Conservation (phyloP, 2,888 invertebrate species). For the Melanostoma mellinum region DNA sequence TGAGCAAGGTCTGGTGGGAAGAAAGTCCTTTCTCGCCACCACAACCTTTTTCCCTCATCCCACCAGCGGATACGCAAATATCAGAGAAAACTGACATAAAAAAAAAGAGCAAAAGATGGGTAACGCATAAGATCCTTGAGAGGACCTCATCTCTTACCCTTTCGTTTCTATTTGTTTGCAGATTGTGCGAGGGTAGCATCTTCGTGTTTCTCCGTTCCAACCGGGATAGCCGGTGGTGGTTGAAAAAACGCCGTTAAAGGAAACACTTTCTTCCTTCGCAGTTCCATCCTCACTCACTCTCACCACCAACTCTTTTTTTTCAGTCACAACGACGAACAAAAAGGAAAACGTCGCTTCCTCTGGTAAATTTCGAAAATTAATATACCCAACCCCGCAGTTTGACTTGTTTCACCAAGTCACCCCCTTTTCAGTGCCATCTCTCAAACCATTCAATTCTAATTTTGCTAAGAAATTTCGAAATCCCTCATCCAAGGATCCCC, state of each 20-base stretch:
- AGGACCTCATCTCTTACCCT: constrained; percentile 51
- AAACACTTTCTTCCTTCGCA: background rate
- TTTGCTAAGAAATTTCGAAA: constrained; percentile 49
- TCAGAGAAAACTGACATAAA: constrained; percentile 45
- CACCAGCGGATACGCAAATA: constrained; percentile 48
- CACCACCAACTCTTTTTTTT: background rate
- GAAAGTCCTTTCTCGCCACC: constrained; percentile 33
- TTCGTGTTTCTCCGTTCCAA: background rate
- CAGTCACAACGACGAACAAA: background rate
- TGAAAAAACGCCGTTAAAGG: constrained; percentile 13
- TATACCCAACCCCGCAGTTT: constrained; percentile 23
- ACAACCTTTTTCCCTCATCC: constrained; percentile 3
- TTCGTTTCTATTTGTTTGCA: constrained; percentile 57
- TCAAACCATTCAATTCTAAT: constrained; percentile 36
- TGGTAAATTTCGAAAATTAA: constrained; percentile 49
- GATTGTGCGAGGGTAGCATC: constrained; percentile 37
- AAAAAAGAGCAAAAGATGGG: constrained; percentile 46
- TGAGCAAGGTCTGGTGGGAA: constrained; percentile 34
- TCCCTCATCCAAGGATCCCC: constrained; percentile 28
- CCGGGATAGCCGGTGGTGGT: constrained; percentile 50
- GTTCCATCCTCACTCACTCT: background rate
- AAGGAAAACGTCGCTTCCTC: background rate
- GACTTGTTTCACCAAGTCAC: constrained; percentile 51
- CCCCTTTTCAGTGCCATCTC: constrained; percentile 12
- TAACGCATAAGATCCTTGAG: constrained; percentile 54